Percentiles rank a stretch among this genome's conserved stretches.
These are phyloP conservation scores for Smutsia temminckii DNA, from an alignment of 2,797 vertebrate species.

Conservation along the genomic window DNA sequence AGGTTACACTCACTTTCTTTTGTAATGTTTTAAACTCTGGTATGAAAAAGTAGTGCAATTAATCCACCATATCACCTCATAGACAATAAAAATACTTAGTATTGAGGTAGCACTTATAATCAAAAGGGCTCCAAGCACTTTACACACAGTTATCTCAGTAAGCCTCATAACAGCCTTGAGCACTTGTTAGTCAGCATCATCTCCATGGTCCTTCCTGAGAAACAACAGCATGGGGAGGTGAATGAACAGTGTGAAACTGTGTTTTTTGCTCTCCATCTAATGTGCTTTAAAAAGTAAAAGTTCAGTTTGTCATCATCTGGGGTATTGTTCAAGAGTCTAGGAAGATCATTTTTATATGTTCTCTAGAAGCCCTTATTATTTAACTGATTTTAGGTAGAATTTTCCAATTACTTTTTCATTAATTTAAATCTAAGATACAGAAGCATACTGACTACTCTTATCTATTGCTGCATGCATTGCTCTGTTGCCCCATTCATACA, in stretches of 20 bases:
- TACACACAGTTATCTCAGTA: not conserved
- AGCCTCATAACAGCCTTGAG: not conserved
- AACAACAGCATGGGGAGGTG: not conserved
- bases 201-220: not conserved
- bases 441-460: not conserved
- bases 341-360: not conserved
- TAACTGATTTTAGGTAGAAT: not conserved
- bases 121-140: not conserved
- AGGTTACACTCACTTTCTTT: not conserved
- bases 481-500: accelerated
- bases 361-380: not conserved
- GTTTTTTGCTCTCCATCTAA: not conserved
- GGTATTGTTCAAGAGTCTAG: not conserved
- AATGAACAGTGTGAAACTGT: not conserved
- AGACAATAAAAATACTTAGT: not conserved
- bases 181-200: not conserved
- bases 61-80: not conserved
- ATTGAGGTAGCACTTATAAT: not conserved
- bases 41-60: not conserved
- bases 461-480: not conserved
- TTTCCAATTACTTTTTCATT: not conserved
- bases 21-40: not conserved
- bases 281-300: not conserved
- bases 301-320: not conserved
- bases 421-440: not conserved